Evolutionary conservation across 2,888 invertebrate genomes (phyloP).

Genomic region (Monopis laevigella): DNA sequence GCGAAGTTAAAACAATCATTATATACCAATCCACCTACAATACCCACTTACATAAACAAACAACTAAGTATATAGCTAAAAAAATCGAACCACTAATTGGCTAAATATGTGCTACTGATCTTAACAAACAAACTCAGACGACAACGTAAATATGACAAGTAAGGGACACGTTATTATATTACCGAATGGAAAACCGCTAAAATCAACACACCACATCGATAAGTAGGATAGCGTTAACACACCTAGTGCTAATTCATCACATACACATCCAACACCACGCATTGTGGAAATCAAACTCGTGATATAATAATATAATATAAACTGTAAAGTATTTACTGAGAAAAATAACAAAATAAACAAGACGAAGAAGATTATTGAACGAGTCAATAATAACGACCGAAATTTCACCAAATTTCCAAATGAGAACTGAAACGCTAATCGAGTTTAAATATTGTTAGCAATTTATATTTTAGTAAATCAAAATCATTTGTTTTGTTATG

Average conservation of each 20-base stretch:
- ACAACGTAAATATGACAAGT: slow-evolving; percentile 3
- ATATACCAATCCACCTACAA: too few species aligned
- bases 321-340: slow-evolving; percentile 47
- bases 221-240: slow-evolving; percentile 56
- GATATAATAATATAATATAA: slow-evolving; percentile 61
- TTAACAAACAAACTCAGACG: slow-evolving; percentile 6
- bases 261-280: slow-evolving; percentile 36
- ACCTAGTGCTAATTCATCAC: slow-evolving; percentile 38
- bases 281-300: slow-evolving; percentile 43
- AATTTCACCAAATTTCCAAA: slow-evolving; percentile 39
- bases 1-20: too few species aligned
- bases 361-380: slow-evolving; percentile 26
- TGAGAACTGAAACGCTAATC: too few species aligned
- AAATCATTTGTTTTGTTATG: too few species aligned
- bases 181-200: slow-evolving; percentile 42
- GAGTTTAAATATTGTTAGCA: too few species aligned
- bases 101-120: slow-evolving; percentile 6
- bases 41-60: too few species aligned
- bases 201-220: slow-evolving; percentile 42
- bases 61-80: too few species aligned
- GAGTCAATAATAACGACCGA: slow-evolving; percentile 37
- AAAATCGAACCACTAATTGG: too few species aligned
- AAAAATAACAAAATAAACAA: slow-evolving; percentile 28
- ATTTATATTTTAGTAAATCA: too few species aligned
- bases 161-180: slow-evolving; percentile 30